Conservation (phyloP, 2,797 vertebrate species). For the Danio aesculapii region DNA sequence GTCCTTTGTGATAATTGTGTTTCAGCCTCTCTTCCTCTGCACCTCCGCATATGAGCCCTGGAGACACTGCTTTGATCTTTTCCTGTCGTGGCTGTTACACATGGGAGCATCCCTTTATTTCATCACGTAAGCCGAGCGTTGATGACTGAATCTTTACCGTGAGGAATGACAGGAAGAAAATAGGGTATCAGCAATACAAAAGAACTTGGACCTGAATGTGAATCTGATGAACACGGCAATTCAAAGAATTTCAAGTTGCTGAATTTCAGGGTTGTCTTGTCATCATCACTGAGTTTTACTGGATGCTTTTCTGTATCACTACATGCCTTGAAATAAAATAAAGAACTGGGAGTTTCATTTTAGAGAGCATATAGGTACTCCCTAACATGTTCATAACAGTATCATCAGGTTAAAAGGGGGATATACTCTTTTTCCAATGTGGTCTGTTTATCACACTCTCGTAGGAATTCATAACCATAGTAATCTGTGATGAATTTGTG, state of each 20-base stretch:
- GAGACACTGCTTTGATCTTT: conserved; percentile 46
- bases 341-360: background rate
- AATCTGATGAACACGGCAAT: background rate
- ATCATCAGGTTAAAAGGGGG: background rate
- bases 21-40: conserved; percentile 27
- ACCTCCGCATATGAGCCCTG: conserved; percentile 18
- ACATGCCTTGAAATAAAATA: background rate
- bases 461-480: background rate
- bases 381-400: background rate
- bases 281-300: background rate
- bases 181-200: conserved; percentile 1
- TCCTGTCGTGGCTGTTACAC: conserved; percentile 36
- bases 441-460: background rate
- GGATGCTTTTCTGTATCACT: background rate
- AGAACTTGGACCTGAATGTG: background rate
- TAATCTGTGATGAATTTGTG: background rate
- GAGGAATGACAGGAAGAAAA: conserved; percentile 43
- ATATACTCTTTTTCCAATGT: background rate
- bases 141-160: conserved; percentile 29
- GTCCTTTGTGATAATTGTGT: conserved; percentile 50
- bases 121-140: conserved; percentile 17
- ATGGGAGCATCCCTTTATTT: conserved; percentile 41
- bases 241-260: conserved; percentile 1
- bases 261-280: background rate
- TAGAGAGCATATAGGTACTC: background rate